Percentiles rank a stretch among this genome's conserved stretches.
These are phyloP conservation scores for Cyphomyrmex costatus DNA, from an alignment of 1,140 invertebrate species.

Conservation along the genomic window DNA sequence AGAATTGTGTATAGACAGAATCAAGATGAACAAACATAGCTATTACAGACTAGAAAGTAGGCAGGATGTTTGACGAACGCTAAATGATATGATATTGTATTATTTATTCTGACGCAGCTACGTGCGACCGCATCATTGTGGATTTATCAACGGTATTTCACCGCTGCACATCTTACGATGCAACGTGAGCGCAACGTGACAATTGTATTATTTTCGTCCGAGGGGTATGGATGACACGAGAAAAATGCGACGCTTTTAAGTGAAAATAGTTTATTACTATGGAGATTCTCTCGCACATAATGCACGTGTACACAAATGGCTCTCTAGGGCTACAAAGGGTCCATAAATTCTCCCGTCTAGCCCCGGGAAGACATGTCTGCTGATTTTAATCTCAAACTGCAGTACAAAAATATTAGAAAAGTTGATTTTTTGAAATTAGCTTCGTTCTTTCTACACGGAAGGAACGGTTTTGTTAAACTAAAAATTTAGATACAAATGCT, in stretches of 20 bases:
- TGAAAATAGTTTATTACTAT: constrained; percentile 72
- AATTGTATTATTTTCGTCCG: constrained; percentile 5
- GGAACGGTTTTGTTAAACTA: no score
- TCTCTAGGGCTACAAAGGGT: constrained; percentile 24
- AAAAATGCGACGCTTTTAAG: constrained; percentile 10
- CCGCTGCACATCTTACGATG: constrained; percentile 9
- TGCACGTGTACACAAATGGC: constrained; percentile 46
- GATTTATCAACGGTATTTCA: constrained; percentile 36
- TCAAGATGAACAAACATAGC: constrained; percentile 33
- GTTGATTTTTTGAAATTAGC: background rate
- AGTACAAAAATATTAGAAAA: background rate
- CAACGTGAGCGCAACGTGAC: constrained; percentile 2
- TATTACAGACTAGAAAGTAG: constrained; percentile 14
- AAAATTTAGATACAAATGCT: no score
- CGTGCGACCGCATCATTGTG: background rate
- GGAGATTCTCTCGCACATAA: constrained; percentile 35
- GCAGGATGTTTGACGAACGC: constrained; percentile 38
- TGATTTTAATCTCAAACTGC: background rate
- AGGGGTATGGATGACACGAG: background rate
- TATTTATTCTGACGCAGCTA: constrained; percentile 41
- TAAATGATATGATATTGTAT: constrained; percentile 45
- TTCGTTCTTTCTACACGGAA: background rate
- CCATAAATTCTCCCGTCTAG: constrained; percentile 43
- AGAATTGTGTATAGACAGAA: constrained; percentile 2
- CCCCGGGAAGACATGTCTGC: background rate